These are phyloP conservation scores for Ganaspis sp. DNA, from an alignment of 1,140 invertebrate species.

Conservation along the genomic window DNA sequence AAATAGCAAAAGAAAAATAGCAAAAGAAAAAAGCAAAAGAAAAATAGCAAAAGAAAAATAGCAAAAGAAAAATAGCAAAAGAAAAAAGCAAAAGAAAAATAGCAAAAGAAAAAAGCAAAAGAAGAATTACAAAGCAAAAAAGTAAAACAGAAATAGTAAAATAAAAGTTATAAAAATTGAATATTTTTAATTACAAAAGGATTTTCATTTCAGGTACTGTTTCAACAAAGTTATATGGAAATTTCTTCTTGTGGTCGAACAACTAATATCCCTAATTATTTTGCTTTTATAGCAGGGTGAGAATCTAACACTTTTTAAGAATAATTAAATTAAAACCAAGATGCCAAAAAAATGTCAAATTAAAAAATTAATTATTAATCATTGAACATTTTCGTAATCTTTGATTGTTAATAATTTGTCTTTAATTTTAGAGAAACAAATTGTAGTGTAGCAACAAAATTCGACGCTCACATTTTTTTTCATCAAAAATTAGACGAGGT, in stretches of 20 bases:
- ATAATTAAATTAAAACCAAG: too few species aligned
- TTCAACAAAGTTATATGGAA: slow-evolving; percentile 80
- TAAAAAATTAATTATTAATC: slow-evolving; percentile 40
- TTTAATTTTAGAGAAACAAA: slow-evolving; percentile 76
- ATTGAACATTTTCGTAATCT: slow-evolving; percentile 35
- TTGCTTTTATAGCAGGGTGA: slow-evolving; percentile 82
- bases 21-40: too few species aligned
- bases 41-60: too few species aligned
- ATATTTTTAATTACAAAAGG: too few species aligned
- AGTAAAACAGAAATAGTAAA: too few species aligned
- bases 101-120: too few species aligned
- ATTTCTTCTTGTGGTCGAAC: slow-evolving; percentile 81
- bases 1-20: too few species aligned
- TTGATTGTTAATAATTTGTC: slow-evolving; percentile 29
- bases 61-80: too few species aligned
- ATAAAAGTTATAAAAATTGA: too few species aligned
- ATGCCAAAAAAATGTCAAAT: slow-evolving; percentile 37
- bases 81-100: too few species aligned
- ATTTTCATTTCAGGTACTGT: slow-evolving; percentile 66
- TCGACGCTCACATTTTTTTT: slow-evolving; percentile 79
- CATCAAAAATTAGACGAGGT: slow-evolving; percentile 74
- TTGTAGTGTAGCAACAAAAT: slow-evolving; percentile 77
- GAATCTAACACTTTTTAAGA: too few species aligned
- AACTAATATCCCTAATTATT: slow-evolving; percentile 76
- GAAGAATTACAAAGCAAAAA: too few species aligned